Evolutionary conservation across 2,888 invertebrate genomes (phyloP).

Genomic region (Mythimna loreyi): DNA sequence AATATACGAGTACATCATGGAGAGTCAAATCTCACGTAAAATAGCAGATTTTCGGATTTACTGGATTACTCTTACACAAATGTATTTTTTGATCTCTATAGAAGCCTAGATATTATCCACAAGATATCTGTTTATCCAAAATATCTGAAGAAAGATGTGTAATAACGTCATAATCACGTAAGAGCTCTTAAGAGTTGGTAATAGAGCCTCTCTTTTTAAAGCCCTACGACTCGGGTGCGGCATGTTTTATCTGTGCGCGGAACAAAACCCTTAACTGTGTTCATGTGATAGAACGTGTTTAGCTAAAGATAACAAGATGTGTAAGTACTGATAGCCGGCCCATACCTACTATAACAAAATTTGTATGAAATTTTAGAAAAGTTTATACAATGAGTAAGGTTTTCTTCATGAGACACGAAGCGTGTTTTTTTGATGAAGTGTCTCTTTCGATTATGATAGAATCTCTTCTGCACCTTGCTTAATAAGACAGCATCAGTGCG

Average conservation of each 20-base stretch:
- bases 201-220: conserved; percentile 10
- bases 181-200: too few relatives aligned
- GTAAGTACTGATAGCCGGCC: conserved; percentile 35
- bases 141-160: too few relatives aligned
- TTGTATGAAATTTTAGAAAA: conserved; percentile 5
- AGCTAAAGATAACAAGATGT: conserved; percentile 38
- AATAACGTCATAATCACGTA: too few relatives aligned
- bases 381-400: neutral
- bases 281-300: conserved; percentile 37
- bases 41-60: too few relatives aligned
- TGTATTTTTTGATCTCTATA: too few relatives aligned
- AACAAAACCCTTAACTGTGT: conserved; percentile 25
- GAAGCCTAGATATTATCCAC: too few relatives aligned
- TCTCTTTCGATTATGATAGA: too few relatives aligned
- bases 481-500: neutral
- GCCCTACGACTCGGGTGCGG: conserved; percentile 2
- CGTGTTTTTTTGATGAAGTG: neutral
- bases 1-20: too few relatives aligned
- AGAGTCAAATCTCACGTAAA: too few relatives aligned
- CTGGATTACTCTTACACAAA: too few relatives aligned
- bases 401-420: neutral
- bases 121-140: too few relatives aligned
- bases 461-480: neutral
- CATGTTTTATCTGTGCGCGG: conserved; percentile 19
- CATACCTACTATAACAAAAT: conserved; percentile 7